Conservation (phyloP, 2,113 vertebrate genomes). For the Neopipo cinnamomea region DNA sequence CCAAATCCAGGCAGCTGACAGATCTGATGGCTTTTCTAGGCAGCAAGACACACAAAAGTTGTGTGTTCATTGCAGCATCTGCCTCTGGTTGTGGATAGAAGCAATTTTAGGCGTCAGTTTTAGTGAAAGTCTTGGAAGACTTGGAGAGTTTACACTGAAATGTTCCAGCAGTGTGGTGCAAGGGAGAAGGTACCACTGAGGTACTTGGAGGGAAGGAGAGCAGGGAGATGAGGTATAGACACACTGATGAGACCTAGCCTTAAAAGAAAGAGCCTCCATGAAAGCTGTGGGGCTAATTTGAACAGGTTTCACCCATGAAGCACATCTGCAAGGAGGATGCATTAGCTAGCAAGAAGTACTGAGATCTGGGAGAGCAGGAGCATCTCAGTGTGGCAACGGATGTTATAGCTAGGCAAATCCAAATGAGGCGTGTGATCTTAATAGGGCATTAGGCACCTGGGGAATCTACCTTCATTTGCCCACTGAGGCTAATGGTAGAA, state of each 20-base stretch:
- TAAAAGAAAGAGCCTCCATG: background rate
- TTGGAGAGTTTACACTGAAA: background rate
- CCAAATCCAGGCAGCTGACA: background rate
- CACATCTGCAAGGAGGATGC: background rate
- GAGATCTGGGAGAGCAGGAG: background rate
- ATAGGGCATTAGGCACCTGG: background rate
- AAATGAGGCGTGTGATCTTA: background rate
- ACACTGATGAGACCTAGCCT: background rate
- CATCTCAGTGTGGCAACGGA: background rate
- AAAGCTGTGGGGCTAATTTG: background rate
- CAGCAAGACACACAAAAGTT: background rate
- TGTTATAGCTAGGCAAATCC: background rate
- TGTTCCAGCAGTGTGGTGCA: background rate
- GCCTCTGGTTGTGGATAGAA: background rate
- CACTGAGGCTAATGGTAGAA: background rate
- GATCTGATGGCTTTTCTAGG: background rate
- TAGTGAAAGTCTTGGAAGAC: background rate
- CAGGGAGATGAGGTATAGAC: background rate
- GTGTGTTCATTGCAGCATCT: background rate
- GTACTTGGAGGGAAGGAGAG: background rate
- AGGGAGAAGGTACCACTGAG: background rate
- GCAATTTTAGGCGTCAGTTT: background rate
- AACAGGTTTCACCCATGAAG: background rate
- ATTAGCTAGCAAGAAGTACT: background rate
- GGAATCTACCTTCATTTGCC: background rate